Percentiles rank a stretch among this genome's conserved stretches.
Evolutionary conservation across 2,113 vertebrate genomes (phyloP).

Genomic region (Lepus americanus): DNA sequence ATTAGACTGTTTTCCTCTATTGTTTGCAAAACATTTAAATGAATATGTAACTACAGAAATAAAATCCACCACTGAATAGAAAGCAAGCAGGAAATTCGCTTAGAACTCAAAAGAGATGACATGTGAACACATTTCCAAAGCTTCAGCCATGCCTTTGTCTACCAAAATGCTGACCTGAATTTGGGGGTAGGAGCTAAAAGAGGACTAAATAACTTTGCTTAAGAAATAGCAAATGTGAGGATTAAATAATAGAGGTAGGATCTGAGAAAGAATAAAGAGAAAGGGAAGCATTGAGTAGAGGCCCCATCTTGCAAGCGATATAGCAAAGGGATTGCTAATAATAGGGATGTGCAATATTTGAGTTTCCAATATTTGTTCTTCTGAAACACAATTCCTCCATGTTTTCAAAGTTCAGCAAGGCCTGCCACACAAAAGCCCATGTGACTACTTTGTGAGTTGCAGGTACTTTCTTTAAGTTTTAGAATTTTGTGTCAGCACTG

Average conservation of each 20-base stretch:
- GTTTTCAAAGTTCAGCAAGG: background rate
- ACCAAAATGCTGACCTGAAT: background rate
- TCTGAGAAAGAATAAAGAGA: background rate
- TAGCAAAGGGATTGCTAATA: background rate
- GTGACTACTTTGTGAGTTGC: background rate
- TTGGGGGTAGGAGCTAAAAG: background rate
- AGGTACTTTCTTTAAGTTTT: background rate
- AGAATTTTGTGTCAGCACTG: background rate
- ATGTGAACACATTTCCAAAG: background rate
- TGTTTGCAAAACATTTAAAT: constrained; percentile 53
- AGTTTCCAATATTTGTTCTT: background rate
- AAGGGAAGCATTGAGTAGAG: no score
- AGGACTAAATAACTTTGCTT: background rate
- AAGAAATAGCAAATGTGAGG: background rate
- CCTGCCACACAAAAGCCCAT: background rate
- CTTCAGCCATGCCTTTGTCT: background rate
- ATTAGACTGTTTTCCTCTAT: constrained; percentile 1
- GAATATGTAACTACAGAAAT: constrained; percentile 12
- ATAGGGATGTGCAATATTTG: background rate
- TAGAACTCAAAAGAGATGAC: background rate
- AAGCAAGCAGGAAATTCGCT: background rate
- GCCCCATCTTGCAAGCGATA: no score
- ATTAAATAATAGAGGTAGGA: background rate
- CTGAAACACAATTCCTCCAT: background rate
- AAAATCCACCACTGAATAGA: background rate